Evolutionary conservation across 92 coral and sea anemone species (phyloP).

Genomic region (Bergia puertoricense): DNA sequence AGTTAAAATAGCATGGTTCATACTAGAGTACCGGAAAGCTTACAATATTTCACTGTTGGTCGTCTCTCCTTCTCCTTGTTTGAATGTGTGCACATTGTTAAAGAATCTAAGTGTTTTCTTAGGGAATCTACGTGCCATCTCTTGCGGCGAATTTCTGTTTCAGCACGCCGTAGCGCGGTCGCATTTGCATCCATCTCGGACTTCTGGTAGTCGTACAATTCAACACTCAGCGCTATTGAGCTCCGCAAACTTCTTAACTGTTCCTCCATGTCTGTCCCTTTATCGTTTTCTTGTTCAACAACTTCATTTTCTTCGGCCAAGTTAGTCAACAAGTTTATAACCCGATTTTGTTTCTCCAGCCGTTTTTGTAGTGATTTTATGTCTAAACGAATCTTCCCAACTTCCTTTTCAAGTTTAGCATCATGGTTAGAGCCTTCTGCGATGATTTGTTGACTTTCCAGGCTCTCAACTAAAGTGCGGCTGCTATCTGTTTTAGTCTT

Average conservation of each 20-base stretch:
- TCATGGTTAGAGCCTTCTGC: background rate
- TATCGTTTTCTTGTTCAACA: background rate
- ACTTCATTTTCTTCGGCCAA: conserved; percentile 12
- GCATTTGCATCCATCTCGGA: conserved; percentile 64
- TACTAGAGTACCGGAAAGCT: conserved; percentile 9
- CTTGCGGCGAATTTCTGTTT: conserved; percentile 68
- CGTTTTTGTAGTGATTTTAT: conserved; percentile 14
- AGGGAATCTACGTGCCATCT: conserved; percentile 83
- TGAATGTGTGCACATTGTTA: conserved; percentile 35
- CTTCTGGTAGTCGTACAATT: conserved; percentile 81
- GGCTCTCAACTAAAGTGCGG: background rate
- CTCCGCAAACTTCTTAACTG: conserved; percentile 52
- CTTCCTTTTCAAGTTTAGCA: background rate
- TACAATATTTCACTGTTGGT: background rate
- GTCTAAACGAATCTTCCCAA: background rate
- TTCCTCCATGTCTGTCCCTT: background rate
- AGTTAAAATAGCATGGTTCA: too few species aligned
- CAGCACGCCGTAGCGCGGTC: conserved; percentile 56
- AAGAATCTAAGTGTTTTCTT: conserved; percentile 61
- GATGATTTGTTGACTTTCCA: background rate
- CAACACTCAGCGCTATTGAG: conserved; percentile 61
- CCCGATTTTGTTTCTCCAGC: conserved; percentile 16
- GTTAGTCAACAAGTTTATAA: conserved; percentile 11
- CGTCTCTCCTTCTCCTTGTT: background rate
- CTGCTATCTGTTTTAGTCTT: background rate